Percentiles rank a stretch among this genome's conserved stretches.
phyloP scores from a whole-genome alignment of 2,888 invertebrate species.

The Tenthredo scrophulariae region DNA sequence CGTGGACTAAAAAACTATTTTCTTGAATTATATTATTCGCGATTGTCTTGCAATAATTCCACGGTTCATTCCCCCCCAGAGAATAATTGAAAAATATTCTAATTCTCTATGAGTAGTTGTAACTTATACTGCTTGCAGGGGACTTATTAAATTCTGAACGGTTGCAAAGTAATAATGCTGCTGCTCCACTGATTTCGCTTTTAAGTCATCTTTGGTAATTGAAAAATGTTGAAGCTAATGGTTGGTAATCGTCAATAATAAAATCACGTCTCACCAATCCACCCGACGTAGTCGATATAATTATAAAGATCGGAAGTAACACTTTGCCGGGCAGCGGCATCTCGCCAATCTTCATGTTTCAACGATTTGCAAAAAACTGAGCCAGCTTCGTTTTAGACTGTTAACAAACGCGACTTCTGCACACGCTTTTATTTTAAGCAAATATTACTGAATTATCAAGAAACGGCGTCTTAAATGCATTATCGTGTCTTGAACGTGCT shows the following conservation, averaged over 20 bases:
- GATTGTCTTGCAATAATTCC: not conserved
- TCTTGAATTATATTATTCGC: not conserved
- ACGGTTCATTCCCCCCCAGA: not conserved
- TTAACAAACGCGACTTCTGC: not conserved
- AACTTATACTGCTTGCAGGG: not conserved
- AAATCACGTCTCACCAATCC: not conserved
- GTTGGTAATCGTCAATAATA: constrained; percentile 59
- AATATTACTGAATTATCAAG: constrained; percentile 22
- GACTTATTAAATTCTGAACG: not conserved
- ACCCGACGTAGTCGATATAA: not conserved
- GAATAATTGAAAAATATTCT: not conserved
- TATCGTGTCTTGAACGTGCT: constrained; percentile 26
- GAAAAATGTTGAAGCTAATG: constrained; percentile 58
- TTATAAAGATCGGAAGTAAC: not conserved
- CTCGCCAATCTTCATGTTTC: not conserved
- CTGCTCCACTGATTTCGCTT: not conserved
- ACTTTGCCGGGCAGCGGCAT: not conserved
- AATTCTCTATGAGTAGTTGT: not conserved
- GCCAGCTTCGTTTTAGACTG: not conserved
- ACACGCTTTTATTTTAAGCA: not conserved
- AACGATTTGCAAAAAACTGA: constrained; percentile 3
- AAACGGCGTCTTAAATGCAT: not conserved
- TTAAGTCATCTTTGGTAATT: not conserved
- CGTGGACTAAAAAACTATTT: not conserved
- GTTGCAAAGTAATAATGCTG: not conserved